Evolutionary conservation across 2,888 invertebrate species (phyloP).

Genomic region (Metallyticus violacea): DNA sequence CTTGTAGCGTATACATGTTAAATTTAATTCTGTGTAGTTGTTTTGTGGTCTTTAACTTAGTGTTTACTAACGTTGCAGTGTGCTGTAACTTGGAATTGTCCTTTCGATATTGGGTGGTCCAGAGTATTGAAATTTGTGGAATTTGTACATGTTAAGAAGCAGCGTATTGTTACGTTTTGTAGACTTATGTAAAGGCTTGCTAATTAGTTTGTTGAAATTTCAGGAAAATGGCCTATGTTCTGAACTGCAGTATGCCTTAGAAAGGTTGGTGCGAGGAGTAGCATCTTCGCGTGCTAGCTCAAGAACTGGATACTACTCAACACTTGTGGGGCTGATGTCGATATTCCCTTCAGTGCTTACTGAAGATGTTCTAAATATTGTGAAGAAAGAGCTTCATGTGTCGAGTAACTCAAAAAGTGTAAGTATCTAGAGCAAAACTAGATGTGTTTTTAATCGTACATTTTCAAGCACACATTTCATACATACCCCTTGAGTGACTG

Average conservation of each 20-base stretch:
- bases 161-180: too few relatives aligned
- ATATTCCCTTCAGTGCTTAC: slow-evolving; percentile 52
- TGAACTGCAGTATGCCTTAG: slow-evolving; percentile 65
- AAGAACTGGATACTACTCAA: slow-evolving; percentile 66
- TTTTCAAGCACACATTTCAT: not conserved
- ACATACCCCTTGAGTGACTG: not conserved
- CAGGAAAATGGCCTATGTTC: slow-evolving; percentile 52
- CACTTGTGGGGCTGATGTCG: slow-evolving; percentile 61
- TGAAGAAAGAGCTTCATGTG: slow-evolving; percentile 63
- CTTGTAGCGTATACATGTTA: too few relatives aligned
- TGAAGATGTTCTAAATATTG: slow-evolving; percentile 54
- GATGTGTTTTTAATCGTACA: too few relatives aligned
- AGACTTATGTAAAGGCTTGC: too few relatives aligned
- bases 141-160: too few relatives aligned
- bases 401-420: slow-evolving; percentile 64
- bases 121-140: too few relatives aligned
- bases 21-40: too few relatives aligned
- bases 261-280: slow-evolving; percentile 67
- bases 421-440: slow-evolving; percentile 43
- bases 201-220: too few relatives aligned
- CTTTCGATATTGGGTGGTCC: too few relatives aligned
- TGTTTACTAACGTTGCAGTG: too few relatives aligned
- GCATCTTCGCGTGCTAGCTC: slow-evolving; percentile 64
- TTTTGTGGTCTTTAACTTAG: too few relatives aligned
- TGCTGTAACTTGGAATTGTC: too few relatives aligned